Percentiles rank a stretch among this genome's conserved stretches.
These are phyloP conservation scores for Heliocidaris tuberculata DNA, from an alignment of 35 echinoderm and acorn worm species.

Conservation along the genomic window DNA sequence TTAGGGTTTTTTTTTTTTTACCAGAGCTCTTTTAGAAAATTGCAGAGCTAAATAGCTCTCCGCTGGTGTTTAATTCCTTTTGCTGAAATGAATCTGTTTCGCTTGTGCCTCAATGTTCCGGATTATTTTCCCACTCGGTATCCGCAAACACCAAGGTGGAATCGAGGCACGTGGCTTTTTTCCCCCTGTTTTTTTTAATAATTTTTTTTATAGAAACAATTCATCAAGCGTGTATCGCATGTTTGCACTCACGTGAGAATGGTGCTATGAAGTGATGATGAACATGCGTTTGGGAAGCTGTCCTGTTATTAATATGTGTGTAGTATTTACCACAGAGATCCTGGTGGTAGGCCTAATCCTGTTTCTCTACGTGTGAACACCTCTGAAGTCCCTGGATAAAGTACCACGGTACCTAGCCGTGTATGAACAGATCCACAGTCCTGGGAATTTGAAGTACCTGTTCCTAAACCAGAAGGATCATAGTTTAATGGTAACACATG, in stretches of 20 bases:
- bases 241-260: not conserved
- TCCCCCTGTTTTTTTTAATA: too few species aligned
- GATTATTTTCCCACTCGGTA: not conserved
- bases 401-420: too few species aligned
- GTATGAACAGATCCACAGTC: too few species aligned
- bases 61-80: not conserved
- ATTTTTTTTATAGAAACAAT: not conserved
- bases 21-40: too few species aligned
- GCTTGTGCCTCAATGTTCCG: not conserved
- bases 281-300: not conserved
- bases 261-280: not conserved
- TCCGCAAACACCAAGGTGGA: not conserved
- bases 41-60: too few species aligned
- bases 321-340: not conserved
- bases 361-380: not conserved
- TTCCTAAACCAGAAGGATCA: not conserved
- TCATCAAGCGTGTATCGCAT: not conserved
- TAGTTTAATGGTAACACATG: too few species aligned
- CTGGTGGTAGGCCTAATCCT: not conserved
- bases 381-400: not conserved
- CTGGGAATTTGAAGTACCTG: not conserved
- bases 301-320: constrained; percentile 12
- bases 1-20: too few species aligned
- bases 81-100: not conserved
- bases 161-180: not conserved